Evolutionary conservation across 1,140 invertebrate genomes (phyloP), one percentile per base, ranked within the genome.

Genomic region (Drosophila dunni): DNA sequence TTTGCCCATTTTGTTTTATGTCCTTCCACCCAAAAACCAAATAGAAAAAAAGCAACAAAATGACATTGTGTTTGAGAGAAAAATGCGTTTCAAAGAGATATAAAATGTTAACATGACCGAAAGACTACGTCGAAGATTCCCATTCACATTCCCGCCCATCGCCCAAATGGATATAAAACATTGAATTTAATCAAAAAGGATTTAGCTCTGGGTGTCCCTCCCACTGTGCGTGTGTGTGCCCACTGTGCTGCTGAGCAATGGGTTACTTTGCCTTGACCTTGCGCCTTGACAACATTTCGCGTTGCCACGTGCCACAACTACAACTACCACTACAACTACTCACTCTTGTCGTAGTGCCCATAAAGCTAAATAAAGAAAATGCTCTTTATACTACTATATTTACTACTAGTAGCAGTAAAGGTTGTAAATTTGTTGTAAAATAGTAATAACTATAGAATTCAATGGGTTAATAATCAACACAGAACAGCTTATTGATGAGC

Each of bases 171-270:
- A 89, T 89, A 89, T 89, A 89, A 89, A 89, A 88, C 85, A 89
- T 89, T 89, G 84, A 89, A 89, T 89, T 89, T 89, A 89, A 89
- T 89, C 84, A 89, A 89, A 89, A 89, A 89, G 84, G 84, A 89
- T 89, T 89, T 89, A 89, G 85, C 57, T 65, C 24, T 38, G 48
- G 40, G 42, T 40, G 64, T 67, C 40, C 36, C 9, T 40, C 38
- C 17, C 48, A 10, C 38, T 13, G n/a, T 53, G 33, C 58, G 40
- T 54, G 24, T 50, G 15, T 62, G 40, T 53, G 13, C 5, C 48
- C 48, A 51, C 48, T 64, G 36, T 38, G n/a, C 34, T 7, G 11
- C 33, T 48, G 50, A 60, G 69, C 48, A 78, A 81, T 79, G 79
- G 79, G 79, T 82, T 88, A 80, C 73, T 72, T 54, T 44, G 73